Conservation (phyloP, 2,888 invertebrate genomes). For the Lithophane semibrunnea region DNA sequence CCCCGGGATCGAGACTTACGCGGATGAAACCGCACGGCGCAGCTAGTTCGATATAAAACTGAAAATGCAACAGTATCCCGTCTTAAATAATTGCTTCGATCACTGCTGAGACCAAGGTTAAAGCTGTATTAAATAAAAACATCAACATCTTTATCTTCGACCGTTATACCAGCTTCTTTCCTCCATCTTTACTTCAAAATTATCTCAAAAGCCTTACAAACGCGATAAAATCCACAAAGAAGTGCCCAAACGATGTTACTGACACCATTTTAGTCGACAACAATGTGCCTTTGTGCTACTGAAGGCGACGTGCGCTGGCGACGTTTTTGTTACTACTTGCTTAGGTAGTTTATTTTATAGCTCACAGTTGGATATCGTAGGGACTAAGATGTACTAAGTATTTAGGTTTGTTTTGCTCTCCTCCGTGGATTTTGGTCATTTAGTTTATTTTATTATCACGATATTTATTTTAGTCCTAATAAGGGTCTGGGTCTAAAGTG, state of each 20-base stretch:
- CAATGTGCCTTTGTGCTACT: conserved; percentile 61
- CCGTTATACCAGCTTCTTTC: not conserved
- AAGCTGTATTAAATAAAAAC: not conserved
- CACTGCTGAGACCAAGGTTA: not conserved
- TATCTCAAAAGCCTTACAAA: not conserved
- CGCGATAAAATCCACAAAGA: conserved; percentile 21
- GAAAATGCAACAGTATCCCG: not conserved
- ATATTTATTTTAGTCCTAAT: not conserved
- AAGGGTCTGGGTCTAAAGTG: conserved; percentile 31
- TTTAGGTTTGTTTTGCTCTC: not conserved
- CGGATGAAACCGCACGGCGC: no score
- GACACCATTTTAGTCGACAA: conserved; percentile 59
- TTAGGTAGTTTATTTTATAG: conserved; percentile 21
- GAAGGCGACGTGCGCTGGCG: conserved; percentile 41
- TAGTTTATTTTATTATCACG: not conserved
- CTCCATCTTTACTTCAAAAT: conserved; percentile 30
- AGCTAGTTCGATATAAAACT: not conserved
- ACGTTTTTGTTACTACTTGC: conserved; percentile 25
- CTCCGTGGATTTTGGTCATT: not conserved
- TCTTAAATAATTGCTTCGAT: not conserved
- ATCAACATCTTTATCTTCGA: not conserved
- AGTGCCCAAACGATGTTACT: conserved; percentile 34
- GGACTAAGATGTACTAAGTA: not conserved
- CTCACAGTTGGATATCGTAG: conserved; percentile 8
- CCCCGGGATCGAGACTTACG: no score